Evolutionary conservation across 2,113 vertebrate species (phyloP), one percentile per base, ranked within the genome.

Genomic region (Ploceus nigricollis): DNA sequence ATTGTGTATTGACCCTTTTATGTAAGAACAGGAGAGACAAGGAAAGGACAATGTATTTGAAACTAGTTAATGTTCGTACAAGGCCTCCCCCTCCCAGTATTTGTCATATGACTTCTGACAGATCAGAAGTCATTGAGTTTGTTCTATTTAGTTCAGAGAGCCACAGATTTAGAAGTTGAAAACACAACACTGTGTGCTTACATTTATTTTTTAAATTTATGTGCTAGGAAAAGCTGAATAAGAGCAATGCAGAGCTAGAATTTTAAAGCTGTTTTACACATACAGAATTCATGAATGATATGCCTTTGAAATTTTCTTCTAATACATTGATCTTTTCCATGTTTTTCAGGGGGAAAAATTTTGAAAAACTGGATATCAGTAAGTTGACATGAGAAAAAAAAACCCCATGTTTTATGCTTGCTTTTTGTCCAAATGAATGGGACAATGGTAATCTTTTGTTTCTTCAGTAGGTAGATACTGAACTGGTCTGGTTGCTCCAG

Each of bases 341-440:
- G 65, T 58, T 96, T 50, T 97, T 85, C 73, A 99, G 98, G 98
- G 96, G 72, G 63, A 96, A 77, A 88, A 81, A 97, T 58, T 94
- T 90, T 61, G 94, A 95, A 90, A 97, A 98, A 81, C 97, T 98
- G 50, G 97, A 97, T 97, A 98, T 99, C 89, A 97, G 97, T 70
- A 98, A 99, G 61, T 94, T 99, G 72, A 99, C 98, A 40, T 99
- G 98, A 99, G 99, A 99, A 82, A 98, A 44, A 99, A 98, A 96
- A 10, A 0, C 4, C 9, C 13, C 3, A 91, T 93, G 98, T 99
- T 44, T 98, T 99, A 70, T 73, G 95, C 68, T 96, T 99, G 76
- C 97, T 99, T 82, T 99, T 99, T 97, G 98, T 99, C 76, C 99
- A 98, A 98, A 99, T 99, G 98, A 99, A 99, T 82, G 95, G 97